Evolutionary conservation across 2,888 invertebrate genomes (phyloP).

Genomic region (Bedellia somnulentella): DNA sequence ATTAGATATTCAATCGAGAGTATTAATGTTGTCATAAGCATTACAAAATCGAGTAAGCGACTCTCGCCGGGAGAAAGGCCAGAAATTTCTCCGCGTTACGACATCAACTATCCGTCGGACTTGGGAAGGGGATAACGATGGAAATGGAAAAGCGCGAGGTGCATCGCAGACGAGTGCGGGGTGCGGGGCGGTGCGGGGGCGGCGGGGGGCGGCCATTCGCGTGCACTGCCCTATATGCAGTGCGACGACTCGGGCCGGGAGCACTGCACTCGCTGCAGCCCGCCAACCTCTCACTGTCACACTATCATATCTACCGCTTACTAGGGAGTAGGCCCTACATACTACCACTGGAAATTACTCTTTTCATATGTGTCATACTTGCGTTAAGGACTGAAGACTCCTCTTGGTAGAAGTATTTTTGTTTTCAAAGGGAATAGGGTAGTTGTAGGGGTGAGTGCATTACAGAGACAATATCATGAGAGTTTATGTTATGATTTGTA

Average conservation of each 20-base stretch:
- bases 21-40: too few species aligned
- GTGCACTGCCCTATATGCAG: conserved; percentile 62
- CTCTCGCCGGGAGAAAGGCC: conserved; percentile 29
- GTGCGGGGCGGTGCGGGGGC: conserved; percentile 12
- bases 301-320: too few species aligned
- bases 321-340: too few species aligned
- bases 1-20: too few species aligned
- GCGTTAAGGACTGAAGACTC: too few species aligned
- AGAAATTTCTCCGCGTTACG: conserved; percentile 40
- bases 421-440: too few species aligned
- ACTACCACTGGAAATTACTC: too few species aligned
- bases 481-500: too few species aligned
- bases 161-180: conserved; percentile 20
- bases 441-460: too few species aligned
- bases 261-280: conserved; percentile 54
- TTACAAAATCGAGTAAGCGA: neutral
- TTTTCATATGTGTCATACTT: conserved; percentile 26
- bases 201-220: conserved; percentile 40
- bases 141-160: conserved; percentile 57
- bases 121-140: conserved; percentile 28
- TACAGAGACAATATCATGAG: too few species aligned
- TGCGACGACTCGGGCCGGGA: conserved; percentile 59
- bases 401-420: too few species aligned
- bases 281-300: conserved; percentile 33
- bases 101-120: conserved; percentile 22